Evolutionary conservation across 92 coral and sea anemone species (phyloP).

Genomic region (Micromussa lordhowensis): DNA sequence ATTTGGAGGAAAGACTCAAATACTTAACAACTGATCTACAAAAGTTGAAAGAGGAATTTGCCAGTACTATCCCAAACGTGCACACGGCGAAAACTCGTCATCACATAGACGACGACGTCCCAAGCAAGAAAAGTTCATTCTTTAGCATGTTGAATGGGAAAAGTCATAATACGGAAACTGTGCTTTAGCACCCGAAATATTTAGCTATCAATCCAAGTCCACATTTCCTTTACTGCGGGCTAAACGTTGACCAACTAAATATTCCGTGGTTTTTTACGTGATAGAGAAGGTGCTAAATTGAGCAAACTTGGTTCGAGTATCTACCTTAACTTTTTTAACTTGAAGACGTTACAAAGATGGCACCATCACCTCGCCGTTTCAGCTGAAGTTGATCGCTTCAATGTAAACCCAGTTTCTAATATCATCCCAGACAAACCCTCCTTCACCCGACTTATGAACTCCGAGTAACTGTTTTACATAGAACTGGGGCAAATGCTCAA

Average conservation of each 20-base stretch:
- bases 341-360: too few relatives aligned
- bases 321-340: background rate
- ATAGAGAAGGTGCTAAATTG: background rate
- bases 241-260: too few relatives aligned
- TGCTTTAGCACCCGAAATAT: background rate
- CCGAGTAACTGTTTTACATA: background rate
- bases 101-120: background rate
- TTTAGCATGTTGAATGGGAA: slow-evolving; percentile 18
- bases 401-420: background rate
- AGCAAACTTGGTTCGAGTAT: background rate
- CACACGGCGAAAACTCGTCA: background rate
- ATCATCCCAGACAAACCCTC: background rate
- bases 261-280: too few relatives aligned
- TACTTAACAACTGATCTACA: slow-evolving; percentile 23
- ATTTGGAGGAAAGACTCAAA: slow-evolving; percentile 34
- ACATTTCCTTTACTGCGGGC: background rate
- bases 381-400: background rate
- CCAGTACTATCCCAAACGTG: background rate
- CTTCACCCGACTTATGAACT: too few relatives aligned
- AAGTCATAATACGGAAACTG: slow-evolving; percentile 20
- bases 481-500: background rate
- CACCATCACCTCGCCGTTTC: too few relatives aligned
- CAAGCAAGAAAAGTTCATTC: background rate
- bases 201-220: background rate
- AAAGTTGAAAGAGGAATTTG: slow-evolving; percentile 41